A percentile compares a stretch with the other conserved stretches of the same genome.
Conservation (phyloP, 2,113 vertebrate genomes). For the Spheniscus mendiculus region DNA sequence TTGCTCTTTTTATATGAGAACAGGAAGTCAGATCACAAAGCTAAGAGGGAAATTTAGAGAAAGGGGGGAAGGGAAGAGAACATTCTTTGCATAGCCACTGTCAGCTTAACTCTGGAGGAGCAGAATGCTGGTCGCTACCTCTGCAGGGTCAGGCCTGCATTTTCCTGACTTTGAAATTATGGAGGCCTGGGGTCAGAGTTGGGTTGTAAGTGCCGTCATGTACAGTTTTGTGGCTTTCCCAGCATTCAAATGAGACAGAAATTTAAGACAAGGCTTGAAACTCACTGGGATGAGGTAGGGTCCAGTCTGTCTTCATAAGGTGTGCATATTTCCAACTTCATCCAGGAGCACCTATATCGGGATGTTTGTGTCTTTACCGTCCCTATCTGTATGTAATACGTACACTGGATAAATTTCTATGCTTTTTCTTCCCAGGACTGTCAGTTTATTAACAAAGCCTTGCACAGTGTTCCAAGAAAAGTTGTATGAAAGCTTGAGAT, state of each 20-base stretch:
- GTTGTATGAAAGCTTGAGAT: background rate
- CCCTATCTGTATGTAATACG: accelerated
- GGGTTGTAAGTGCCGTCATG: background rate
- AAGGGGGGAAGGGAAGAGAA: constrained; percentile 37
- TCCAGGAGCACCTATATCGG: accelerated
- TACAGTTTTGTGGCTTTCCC: background rate
- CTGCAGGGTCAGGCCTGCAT: background rate
- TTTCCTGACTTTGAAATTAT: background rate
- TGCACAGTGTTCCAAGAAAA: background rate
- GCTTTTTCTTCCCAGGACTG: background rate
- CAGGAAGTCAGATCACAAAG: constrained; percentile 49
- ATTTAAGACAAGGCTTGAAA: background rate
- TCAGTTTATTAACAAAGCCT: background rate
- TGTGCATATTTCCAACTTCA: accelerated
- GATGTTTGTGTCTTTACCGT: background rate
- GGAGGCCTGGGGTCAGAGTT: background rate
- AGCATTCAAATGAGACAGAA: background rate
- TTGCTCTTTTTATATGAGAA: background rate
- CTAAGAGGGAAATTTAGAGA: constrained; percentile 12
- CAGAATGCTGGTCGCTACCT: background rate
- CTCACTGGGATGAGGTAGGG: background rate
- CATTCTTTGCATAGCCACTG: background rate
- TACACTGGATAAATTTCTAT: background rate
- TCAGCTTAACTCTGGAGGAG: accelerated
- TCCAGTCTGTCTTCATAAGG: background rate